Conservation (phyloP, 2,113 vertebrate genomes). For the Mesembrinibis cayennensis region DNA sequence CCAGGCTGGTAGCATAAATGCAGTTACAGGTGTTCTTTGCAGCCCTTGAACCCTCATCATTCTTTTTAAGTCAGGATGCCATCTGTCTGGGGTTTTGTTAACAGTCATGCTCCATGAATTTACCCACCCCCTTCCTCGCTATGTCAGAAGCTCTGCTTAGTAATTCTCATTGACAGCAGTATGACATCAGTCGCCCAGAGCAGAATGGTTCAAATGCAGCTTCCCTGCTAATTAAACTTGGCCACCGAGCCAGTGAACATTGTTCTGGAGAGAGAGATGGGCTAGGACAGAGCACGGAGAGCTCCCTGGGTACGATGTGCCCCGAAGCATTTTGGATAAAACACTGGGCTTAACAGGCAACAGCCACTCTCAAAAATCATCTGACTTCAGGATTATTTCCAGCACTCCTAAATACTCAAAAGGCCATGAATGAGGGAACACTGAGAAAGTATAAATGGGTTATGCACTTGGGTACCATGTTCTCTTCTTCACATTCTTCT, state of each 20-base stretch:
- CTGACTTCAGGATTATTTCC: background rate
- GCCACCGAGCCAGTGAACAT: background rate
- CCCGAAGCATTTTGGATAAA: background rate
- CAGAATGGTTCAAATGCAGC: background rate
- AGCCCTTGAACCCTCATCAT: background rate
- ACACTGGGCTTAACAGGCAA: background rate
- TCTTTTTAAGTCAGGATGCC: background rate
- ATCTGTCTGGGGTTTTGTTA: background rate
- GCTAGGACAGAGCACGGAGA: background rate
- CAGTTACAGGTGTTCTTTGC: background rate
- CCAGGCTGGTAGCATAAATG: background rate
- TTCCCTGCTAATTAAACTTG: background rate
- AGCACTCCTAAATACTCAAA: background rate
- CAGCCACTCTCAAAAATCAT: background rate
- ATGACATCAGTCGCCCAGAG: background rate
- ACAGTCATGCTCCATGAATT: background rate
- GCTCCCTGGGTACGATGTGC: background rate
- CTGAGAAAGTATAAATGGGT: background rate
- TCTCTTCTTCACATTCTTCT: background rate
- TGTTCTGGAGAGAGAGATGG: background rate
- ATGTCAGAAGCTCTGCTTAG: background rate
- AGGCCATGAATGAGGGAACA: background rate
- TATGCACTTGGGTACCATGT: background rate
- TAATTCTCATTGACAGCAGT: slow-evolving; percentile 14
- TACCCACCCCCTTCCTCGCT: background rate